phyloP scores from a whole-genome alignment of 2,888 invertebrate genomes.

The Macroteleia sp. region DNA sequence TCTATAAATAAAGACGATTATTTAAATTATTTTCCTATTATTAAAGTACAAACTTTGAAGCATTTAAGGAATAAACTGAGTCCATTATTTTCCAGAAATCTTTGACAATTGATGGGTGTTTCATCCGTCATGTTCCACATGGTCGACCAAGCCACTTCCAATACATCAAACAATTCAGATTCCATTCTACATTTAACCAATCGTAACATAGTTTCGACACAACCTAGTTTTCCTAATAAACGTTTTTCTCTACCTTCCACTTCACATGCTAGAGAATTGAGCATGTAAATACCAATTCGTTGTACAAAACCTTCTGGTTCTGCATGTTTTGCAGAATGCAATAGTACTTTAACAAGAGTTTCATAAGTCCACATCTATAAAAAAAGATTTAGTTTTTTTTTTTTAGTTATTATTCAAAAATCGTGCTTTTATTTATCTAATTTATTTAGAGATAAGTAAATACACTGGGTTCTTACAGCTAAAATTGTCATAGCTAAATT shows the following conservation, averaged over 20 bases:
- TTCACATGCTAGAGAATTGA: constrained; percentile 98
- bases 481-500: too few species aligned
- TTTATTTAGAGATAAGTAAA: too few species aligned
- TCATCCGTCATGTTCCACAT: constrained; percentile 99
- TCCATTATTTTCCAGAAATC: constrained; percentile 94
- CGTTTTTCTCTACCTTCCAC: constrained; percentile 97
- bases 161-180: constrained; percentile 92
- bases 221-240: constrained; percentile 95
- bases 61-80: constrained; percentile 96
- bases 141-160: constrained; percentile 99
- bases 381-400: too few species aligned
- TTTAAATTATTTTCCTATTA: too few species aligned
- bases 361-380: constrained; percentile 94
- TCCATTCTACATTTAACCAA: constrained; percentile 93
- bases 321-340: constrained; percentile 92
- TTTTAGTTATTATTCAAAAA: too few species aligned
- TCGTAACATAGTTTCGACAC: constrained; percentile 92
- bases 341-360: constrained; percentile 91
- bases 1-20: too few species aligned
- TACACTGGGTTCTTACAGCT: too few species aligned
- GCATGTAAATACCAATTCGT: constrained; percentile 95
- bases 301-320: constrained; percentile 96
- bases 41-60: constrained; percentile 88
- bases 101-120: constrained; percentile 96
- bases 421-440: too few species aligned